Conservation (phyloP, 1,140 invertebrate genomes). For the Ceratoteleas bidentatus region DNA sequence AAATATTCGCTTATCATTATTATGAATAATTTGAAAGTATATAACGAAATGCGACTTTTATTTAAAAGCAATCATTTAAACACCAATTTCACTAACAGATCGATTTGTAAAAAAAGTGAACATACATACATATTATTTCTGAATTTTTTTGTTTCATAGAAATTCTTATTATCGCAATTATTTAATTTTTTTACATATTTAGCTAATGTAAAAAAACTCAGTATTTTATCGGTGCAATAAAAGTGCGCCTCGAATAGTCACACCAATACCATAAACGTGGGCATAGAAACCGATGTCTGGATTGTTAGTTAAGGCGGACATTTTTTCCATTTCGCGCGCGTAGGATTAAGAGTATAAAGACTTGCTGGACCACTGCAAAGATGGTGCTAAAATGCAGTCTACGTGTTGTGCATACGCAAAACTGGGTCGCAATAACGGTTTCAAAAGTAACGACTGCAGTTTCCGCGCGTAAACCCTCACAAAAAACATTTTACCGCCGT, state of each 20-base stretch:
- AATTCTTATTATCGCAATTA: too few species aligned
- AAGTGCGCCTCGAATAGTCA: neutral
- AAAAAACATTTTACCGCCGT: conserved; percentile 38
- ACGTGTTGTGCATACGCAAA: conserved; percentile 56
- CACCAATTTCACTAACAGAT: too few species aligned
- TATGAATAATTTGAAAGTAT: too few species aligned
- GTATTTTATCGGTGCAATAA: conserved; percentile 3
- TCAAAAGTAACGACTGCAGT: conserved; percentile 56
- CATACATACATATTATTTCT: too few species aligned
- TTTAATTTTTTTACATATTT: too few species aligned
- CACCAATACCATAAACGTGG: conserved; percentile 26
- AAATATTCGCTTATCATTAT: too few species aligned
- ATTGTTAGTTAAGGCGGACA: conserved; percentile 30
- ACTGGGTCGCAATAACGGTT: conserved; percentile 65
- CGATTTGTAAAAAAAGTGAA: too few species aligned
- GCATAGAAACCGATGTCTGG: conserved; percentile 19
- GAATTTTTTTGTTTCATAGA: too few species aligned
- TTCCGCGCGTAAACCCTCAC: conserved; percentile 55
- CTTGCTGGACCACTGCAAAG: conserved; percentile 61
- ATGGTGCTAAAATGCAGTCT: conserved; percentile 54
- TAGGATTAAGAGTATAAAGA: conserved; percentile 53
- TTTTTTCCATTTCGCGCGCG: conserved; percentile 39
- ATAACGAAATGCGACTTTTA: too few species aligned
- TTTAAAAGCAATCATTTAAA: too few species aligned
- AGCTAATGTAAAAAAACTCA: too few species aligned